A percentile compares a stretch with the other conserved stretches of the same genome.
These are phyloP conservation scores for Bujurquina vittata DNA, from an alignment of 2,113 vertebrate species.

Conservation along the genomic window DNA sequence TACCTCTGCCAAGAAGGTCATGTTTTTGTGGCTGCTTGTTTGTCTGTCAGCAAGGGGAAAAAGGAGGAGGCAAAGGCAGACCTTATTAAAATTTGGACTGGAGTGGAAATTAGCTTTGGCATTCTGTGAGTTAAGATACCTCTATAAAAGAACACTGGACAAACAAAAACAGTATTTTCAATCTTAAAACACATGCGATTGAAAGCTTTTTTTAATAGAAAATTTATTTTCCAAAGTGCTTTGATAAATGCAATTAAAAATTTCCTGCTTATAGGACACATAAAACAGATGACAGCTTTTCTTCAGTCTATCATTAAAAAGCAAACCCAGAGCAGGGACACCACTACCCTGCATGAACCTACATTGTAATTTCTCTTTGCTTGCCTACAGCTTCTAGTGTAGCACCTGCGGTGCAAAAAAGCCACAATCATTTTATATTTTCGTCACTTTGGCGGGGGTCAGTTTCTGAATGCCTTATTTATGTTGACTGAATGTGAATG, in stretches of 20 bases:
- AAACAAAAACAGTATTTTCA: not conserved
- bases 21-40: not conserved
- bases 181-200: not conserved
- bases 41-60: not conserved
- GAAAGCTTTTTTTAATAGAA: not conserved
- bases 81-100: not conserved
- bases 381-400: not conserved
- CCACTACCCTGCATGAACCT: not conserved
- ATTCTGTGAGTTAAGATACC: not conserved
- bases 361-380: not conserved
- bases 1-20: not conserved
- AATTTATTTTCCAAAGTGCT: not conserved
- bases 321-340: not conserved
- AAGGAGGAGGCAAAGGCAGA: not conserved
- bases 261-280: too few species aligned
- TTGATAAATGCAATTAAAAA: not conserved
- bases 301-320: not conserved
- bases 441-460: slow-evolving; percentile 16
- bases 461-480: slow-evolving; percentile 16
- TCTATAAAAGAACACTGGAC: not conserved
- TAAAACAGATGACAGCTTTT: too few species aligned
- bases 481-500: slow-evolving; percentile 13
- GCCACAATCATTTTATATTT: slow-evolving; percentile 9
- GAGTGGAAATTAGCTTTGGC: not conserved
- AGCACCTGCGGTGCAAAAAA: not conserved